Percentiles rank a stretch among this genome's conserved stretches.
These are phyloP conservation scores for Conger conger DNA, from an alignment of 2,113 vertebrate genomes.

Conservation along the genomic window DNA sequence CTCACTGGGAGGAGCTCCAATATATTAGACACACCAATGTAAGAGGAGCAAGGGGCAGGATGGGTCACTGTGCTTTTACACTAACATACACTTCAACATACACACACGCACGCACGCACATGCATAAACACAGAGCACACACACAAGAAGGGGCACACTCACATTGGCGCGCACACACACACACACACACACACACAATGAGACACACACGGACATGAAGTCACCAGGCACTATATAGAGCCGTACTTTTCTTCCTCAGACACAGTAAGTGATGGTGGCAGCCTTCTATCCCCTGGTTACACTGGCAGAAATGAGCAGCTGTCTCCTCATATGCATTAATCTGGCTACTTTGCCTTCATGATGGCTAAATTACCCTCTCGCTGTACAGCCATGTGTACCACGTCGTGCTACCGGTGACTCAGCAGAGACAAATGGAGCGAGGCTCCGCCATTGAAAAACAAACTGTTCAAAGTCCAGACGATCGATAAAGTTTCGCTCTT, in stretches of 20 bases:
- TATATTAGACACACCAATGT: too few species aligned
- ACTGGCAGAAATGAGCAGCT: constrained; percentile 12
- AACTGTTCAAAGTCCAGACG: background rate
- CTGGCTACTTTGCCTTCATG: constrained; percentile 7
- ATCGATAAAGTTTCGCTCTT: background rate
- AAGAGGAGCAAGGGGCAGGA: too few species aligned
- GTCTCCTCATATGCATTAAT: background rate
- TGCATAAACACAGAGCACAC: too few species aligned
- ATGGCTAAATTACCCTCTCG: constrained; percentile 1
- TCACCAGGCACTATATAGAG: background rate
- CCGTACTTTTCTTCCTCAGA: background rate
- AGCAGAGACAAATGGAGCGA: background rate
- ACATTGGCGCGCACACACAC: too few species aligned
- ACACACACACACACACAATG: too few species aligned
- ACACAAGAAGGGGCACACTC: too few species aligned
- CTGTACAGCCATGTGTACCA: background rate
- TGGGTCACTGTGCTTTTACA: too few species aligned
- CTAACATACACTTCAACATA: too few species aligned
- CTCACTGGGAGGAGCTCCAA: too few species aligned
- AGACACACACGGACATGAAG: too few species aligned
- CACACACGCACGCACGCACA: too few species aligned
- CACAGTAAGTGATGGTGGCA: background rate
- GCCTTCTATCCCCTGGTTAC: background rate
- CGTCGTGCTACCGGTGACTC: background rate
- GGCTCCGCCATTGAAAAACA: background rate